Conservation (phyloP, 2,113 vertebrate genomes). For the Lamprologus speciosus region DNA sequence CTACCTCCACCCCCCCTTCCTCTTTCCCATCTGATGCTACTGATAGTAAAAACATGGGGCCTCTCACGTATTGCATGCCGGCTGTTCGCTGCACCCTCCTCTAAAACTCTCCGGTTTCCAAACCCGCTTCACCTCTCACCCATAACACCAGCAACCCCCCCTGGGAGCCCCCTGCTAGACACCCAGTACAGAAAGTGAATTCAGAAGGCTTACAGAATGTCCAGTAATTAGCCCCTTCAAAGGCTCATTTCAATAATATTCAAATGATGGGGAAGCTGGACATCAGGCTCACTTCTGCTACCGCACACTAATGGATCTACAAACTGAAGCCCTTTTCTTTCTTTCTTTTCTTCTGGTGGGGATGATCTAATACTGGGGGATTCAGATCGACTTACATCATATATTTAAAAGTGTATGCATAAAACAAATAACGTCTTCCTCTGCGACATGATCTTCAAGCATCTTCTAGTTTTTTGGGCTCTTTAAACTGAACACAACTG, state of each 20-base stretch:
- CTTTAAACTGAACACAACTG: background rate
- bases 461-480: background rate
- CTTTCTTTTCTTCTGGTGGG: background rate
- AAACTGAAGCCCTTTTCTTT: background rate
- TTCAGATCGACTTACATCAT: background rate
- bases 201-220: constrained; percentile 45
- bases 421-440: background rate
- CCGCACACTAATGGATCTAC: background rate
- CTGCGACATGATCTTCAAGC: background rate
- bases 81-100: constrained; percentile 39
- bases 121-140: constrained; percentile 2
- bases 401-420: background rate
- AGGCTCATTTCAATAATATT: constrained; percentile 52
- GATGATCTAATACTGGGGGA: background rate
- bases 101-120: background rate
- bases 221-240: constrained; percentile 55
- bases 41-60: constrained; percentile 62
- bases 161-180: constrained; percentile 33
- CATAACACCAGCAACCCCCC: background rate
- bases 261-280: constrained; percentile 39
- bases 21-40: constrained; percentile 58
- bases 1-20: constrained; percentile 21
- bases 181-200: constrained; percentile 49
- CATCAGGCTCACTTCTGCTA: constrained; percentile 10
- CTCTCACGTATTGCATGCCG: constrained; percentile 66